Evolutionary conservation across 2,113 vertebrate genomes (phyloP).

Genomic region (Phyllopteryx taeniolatus): DNA sequence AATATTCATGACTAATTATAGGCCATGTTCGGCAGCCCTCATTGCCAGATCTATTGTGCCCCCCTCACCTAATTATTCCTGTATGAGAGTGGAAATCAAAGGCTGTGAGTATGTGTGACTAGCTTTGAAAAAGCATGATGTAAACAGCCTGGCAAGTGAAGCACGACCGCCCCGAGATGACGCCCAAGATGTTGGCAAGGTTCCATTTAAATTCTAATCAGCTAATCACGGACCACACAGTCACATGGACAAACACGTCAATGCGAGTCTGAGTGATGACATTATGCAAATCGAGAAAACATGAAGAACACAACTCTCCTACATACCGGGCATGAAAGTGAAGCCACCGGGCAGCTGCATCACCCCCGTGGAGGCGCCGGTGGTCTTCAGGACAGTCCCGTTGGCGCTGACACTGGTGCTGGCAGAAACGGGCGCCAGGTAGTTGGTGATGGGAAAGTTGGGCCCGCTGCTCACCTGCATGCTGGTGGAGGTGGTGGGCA

Average conservation of each 20-base stretch:
- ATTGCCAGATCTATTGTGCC: slow-evolving; percentile 60
- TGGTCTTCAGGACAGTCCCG: slow-evolving; percentile 90
- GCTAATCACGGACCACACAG: slow-evolving; percentile 11
- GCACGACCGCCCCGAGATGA: slow-evolving; percentile 17
- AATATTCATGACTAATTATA: slow-evolving; percentile 78
- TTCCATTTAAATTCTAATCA: slow-evolving; percentile 62
- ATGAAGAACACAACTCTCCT: neutral
- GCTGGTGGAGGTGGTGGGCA: slow-evolving; percentile 92
- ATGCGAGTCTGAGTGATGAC: slow-evolving; percentile 4
- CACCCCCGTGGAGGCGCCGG: slow-evolving; percentile 81
- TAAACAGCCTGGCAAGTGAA: slow-evolving; percentile 29
- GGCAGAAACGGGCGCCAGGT: slow-evolving; percentile 90
- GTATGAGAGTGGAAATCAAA: slow-evolving; percentile 63
- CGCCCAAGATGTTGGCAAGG: slow-evolving; percentile 15
- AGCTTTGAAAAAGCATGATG: slow-evolving; percentile 39
- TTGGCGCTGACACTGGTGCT: slow-evolving; percentile 87
- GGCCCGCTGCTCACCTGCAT: slow-evolving; percentile 96
- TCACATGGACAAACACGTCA: slow-evolving; percentile 27
- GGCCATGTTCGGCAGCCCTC: slow-evolving; percentile 43
- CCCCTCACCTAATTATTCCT: slow-evolving; percentile 66
- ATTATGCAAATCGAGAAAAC: neutral
- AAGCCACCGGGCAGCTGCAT: slow-evolving; percentile 94
- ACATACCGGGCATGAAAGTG: slow-evolving; percentile 95
- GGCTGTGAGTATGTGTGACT: slow-evolving; percentile 36
- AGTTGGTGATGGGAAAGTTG: slow-evolving; percentile 97